A percentile compares a stretch with the other conserved stretches of the same genome.
These are phyloP conservation scores for Leptatherina wallacei DNA, from an alignment of 2,797 vertebrate species.

Conservation along the genomic window DNA sequence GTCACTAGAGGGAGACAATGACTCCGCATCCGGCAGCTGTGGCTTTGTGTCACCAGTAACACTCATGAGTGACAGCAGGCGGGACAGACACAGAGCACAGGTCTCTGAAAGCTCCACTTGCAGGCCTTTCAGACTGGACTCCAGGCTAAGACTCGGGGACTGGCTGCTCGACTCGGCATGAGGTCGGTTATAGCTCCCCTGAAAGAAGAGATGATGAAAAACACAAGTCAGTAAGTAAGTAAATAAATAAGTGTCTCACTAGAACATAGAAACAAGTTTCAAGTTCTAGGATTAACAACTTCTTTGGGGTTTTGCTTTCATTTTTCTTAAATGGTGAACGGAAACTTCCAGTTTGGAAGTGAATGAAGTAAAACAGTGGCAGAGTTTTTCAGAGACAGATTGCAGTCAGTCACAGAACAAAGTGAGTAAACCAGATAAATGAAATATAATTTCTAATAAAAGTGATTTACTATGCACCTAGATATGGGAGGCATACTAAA, in stretches of 20 bases:
- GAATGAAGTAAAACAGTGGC: no score
- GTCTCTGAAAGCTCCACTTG: constrained; percentile 95
- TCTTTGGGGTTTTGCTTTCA: no score
- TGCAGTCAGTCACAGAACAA: no score
- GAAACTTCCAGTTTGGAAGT: no score
- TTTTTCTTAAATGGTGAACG: no score
- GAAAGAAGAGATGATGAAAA: constrained; percentile 29
- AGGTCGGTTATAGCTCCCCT: constrained; percentile 92
- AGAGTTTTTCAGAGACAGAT: no score
- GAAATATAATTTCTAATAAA: no score
- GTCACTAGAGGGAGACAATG: constrained; percentile 45
- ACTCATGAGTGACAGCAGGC: constrained; percentile 86
- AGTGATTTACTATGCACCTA: no score
- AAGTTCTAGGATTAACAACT: background rate
- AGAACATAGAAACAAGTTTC: background rate
- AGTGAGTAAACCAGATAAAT: no score
- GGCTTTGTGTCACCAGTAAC: constrained; percentile 28
- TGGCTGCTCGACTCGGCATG: constrained; percentile 78
- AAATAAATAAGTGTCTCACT: background rate
- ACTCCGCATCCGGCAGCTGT: constrained; percentile 42
- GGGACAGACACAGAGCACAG: constrained; percentile 91
- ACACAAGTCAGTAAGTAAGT: background rate
- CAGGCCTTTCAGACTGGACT: constrained; percentile 91
- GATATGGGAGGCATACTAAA: no score
- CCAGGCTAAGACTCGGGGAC: constrained; percentile 85